Conservation (phyloP, 64 coral and sea anemone species). For the Orbicella faveolata region DNA sequence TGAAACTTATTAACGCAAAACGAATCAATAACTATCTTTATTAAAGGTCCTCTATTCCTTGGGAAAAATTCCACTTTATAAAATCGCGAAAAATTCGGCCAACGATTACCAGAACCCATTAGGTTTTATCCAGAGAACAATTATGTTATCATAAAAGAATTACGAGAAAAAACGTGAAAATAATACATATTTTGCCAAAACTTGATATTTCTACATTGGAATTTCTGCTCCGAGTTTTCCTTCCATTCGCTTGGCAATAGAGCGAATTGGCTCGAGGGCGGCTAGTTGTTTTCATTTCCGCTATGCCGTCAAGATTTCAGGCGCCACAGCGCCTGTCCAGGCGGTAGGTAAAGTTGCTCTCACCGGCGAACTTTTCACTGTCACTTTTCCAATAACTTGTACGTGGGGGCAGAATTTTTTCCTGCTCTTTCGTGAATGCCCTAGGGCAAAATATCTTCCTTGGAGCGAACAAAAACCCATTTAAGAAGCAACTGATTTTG, state of each 20-base stretch:
- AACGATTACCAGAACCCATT: too few species aligned
- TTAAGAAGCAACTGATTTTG: background rate
- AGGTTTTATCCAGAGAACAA: background rate
- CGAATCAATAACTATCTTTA: too few species aligned
- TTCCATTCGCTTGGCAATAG: background rate
- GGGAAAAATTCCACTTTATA: too few species aligned
- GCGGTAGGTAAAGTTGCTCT: conserved; percentile 6
- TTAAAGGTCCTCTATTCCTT: too few species aligned
- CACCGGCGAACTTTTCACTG: background rate
- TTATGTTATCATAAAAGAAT: background rate
- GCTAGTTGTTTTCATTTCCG: conserved; percentile 22
- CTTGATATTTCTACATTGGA: conserved; percentile 25
- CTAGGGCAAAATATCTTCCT: too few species aligned
- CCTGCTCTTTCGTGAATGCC: background rate
- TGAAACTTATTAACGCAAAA: too few species aligned
- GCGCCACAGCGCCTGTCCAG: background rate
- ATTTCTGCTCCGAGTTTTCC: conserved; percentile 12
- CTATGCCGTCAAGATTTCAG: background rate
- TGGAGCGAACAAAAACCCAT: background rate
- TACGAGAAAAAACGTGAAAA: background rate
- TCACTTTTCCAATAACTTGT: background rate
- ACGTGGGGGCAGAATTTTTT: background rate
- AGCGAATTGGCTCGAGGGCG: background rate
- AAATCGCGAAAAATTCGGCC: too few species aligned
- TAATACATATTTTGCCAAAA: background rate